Percentiles rank a stretch among this genome's conserved stretches.
phyloP scores from a whole-genome alignment of 2,888 invertebrate genomes.

The Lithophane socia region DNA sequence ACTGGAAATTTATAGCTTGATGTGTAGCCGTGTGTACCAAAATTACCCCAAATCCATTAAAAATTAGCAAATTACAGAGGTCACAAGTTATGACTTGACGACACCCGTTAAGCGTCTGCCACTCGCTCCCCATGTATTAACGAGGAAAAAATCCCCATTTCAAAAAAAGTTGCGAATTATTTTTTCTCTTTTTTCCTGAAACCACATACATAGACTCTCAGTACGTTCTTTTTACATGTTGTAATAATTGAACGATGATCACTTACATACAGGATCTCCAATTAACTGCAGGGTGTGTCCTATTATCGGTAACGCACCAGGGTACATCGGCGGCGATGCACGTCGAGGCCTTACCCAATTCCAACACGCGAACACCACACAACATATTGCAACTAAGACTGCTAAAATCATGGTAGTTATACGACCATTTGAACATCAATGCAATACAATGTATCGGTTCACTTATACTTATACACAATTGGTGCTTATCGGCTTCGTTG shows the following conservation, averaged over 20 bases:
- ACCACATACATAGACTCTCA: no score
- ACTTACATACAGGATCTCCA: conserved; percentile 33
- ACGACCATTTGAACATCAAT: neutral
- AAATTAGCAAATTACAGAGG: no score
- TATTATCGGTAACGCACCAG: conserved; percentile 40
- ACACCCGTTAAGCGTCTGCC: no score
- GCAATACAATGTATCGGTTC: neutral
- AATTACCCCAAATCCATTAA: no score
- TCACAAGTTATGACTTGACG: no score
- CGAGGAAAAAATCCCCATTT: no score
- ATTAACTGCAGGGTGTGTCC: conserved; percentile 29
- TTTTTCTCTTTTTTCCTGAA: no score
- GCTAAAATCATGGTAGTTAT: conserved; percentile 20
- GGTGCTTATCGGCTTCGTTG: conserved; percentile 1
- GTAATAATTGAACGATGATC: neutral
- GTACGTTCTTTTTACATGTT: no score
- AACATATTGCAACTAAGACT: conserved; percentile 24
- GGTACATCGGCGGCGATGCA: conserved; percentile 24
- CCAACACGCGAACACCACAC: conserved; percentile 31
- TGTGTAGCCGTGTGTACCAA: no score
- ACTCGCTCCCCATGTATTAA: no score
- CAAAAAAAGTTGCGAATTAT: no score
- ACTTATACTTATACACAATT: conserved; percentile 34
- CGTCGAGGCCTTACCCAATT: conserved; percentile 15
- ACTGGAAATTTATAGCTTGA: no score